These are phyloP conservation scores for Clinocottus analis DNA, from an alignment of 2,113 vertebrate genomes.

Conservation along the genomic window DNA sequence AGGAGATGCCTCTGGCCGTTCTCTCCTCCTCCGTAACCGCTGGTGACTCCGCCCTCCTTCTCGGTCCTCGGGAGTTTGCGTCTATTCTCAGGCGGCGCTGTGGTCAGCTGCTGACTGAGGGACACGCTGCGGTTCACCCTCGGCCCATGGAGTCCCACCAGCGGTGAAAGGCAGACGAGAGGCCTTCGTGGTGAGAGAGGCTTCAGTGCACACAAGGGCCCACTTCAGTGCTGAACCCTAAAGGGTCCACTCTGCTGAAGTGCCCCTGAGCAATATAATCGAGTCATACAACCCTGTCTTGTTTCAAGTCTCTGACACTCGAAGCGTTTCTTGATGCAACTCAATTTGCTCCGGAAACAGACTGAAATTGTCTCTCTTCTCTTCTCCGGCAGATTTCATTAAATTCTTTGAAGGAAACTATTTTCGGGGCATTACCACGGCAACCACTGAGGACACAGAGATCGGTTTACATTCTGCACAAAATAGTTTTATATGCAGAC, in stretches of 20 bases:
- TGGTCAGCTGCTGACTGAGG: conserved; percentile 30
- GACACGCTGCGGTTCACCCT: conserved; percentile 1
- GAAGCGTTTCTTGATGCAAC: background rate
- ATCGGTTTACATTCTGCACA: background rate
- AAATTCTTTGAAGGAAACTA: background rate
- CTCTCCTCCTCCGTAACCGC: conserved; percentile 3
- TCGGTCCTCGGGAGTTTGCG: background rate
- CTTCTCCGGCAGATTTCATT: background rate
- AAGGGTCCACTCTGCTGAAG: background rate
- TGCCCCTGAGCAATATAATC: background rate
- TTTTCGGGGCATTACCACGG: background rate
- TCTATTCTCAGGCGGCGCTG: conserved; percentile 24
- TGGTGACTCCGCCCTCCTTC: conserved; percentile 2
- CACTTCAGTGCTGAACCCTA: background rate
- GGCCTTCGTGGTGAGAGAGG: background rate
- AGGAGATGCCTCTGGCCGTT: background rate
- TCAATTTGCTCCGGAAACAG: background rate
- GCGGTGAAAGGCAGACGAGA: background rate
- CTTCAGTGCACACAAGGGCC: background rate
- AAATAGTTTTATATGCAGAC: background rate
- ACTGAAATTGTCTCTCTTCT: background rate
- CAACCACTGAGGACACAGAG: background rate
- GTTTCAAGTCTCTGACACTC: background rate
- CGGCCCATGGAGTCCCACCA: background rate
- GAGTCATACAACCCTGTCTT: background rate